These are phyloP conservation scores for Coranthus polyacanthus DNA, from an alignment of 2,797 vertebrate genomes.

Conservation along the genomic window DNA sequence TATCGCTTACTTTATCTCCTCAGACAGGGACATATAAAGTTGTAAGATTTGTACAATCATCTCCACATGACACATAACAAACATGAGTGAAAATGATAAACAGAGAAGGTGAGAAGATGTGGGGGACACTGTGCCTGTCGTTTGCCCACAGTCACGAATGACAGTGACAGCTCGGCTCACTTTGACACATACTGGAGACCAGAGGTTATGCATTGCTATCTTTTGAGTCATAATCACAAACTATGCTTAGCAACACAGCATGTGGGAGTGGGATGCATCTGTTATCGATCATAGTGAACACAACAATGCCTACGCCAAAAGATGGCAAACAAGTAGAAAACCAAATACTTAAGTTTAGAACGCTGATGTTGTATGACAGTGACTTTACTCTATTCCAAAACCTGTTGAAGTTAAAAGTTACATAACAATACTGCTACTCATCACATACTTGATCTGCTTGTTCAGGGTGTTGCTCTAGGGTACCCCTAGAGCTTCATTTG, in stretches of 20 bases:
- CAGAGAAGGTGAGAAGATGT: constrained; percentile 7
- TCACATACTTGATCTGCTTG: too few species aligned
- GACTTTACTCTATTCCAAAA: too few species aligned
- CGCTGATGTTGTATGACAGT: too few species aligned
- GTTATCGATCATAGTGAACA: constrained; percentile 58
- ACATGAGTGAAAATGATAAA: constrained; percentile 30
- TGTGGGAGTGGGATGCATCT: constrained; percentile 62
- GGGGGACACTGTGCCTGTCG: constrained; percentile 24
- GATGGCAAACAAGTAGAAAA: not conserved
- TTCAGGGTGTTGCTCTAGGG: too few species aligned
- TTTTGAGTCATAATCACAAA: constrained; percentile 57
- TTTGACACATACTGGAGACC: constrained; percentile 32
- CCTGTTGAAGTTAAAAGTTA: too few species aligned
- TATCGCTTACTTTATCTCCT: constrained; percentile 16
- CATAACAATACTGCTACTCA: too few species aligned
- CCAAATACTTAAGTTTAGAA: too few species aligned
- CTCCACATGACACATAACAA: constrained; percentile 38
- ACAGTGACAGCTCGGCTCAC: constrained; percentile 45
- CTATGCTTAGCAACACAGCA: not conserved
- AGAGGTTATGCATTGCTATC: constrained; percentile 39
- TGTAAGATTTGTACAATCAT: constrained; percentile 5
- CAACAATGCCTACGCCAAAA: constrained; percentile 10
- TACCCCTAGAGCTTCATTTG: too few species aligned
- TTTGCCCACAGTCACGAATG: constrained; percentile 27
- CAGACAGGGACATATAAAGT: not conserved